A percentile compares a stretch with the other conserved stretches of the same genome.
Conservation (phyloP, 1,140 invertebrate species). For the Diachasma alloeum region DNA sequence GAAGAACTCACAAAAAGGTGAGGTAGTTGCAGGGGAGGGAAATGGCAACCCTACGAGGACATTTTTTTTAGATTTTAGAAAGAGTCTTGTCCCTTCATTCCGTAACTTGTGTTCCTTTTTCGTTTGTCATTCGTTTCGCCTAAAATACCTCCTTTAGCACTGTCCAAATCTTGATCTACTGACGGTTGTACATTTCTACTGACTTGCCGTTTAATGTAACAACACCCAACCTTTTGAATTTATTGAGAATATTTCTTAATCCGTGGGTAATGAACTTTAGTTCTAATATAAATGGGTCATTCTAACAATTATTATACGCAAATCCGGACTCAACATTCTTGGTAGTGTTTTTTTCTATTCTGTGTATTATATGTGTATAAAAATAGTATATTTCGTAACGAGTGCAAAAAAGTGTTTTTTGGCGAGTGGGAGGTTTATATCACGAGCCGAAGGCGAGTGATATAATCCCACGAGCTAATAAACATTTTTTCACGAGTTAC, state of each 20-base stretch:
- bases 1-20: conserved; percentile 11
- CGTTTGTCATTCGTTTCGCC: conserved; percentile 32
- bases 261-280: too few relatives aligned
- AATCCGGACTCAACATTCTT: too few relatives aligned
- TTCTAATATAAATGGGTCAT: too few relatives aligned
- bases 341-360: too few relatives aligned
- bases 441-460: too few relatives aligned
- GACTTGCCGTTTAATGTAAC: background rate
- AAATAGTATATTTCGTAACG: too few relatives aligned
- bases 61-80: background rate
- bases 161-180: conserved; percentile 39
- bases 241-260: background rate
- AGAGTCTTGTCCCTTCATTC: conserved; percentile 14
- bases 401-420: too few relatives aligned
- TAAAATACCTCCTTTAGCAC: conserved; percentile 27
- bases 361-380: too few relatives aligned
- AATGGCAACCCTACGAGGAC: background rate
- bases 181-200: background rate
- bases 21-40: background rate
- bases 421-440: too few relatives aligned
- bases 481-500: too few relatives aligned
- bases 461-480: too few relatives aligned
- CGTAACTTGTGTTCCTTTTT: conserved; percentile 13
- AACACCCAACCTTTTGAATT: background rate
- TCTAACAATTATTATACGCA: too few relatives aligned